These are phyloP conservation scores for Scaptomyza flava DNA, from an alignment of 2,888 invertebrate species.

Conservation along the genomic window DNA sequence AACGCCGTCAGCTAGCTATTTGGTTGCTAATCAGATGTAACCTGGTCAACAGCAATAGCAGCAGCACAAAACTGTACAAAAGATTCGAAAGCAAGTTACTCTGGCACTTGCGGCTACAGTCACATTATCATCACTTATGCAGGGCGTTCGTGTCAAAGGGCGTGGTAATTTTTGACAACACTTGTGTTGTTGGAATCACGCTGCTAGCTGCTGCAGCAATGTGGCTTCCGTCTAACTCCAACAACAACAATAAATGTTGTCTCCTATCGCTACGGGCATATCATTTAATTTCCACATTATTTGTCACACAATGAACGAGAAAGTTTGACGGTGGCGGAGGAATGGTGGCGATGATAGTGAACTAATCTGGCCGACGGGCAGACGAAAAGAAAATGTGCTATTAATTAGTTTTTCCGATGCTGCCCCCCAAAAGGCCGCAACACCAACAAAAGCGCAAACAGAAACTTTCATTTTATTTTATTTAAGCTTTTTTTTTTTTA, in stretches of 20 bases:
- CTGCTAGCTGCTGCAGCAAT: slow-evolving; percentile 51
- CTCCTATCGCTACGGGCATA: slow-evolving; percentile 71
- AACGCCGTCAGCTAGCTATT: background rate
- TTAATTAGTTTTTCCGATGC: slow-evolving; percentile 76
- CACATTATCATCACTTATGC: slow-evolving; percentile 35
- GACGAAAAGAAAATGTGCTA: slow-evolving; percentile 76
- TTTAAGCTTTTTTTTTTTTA: background rate
- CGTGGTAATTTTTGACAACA: slow-evolving; percentile 29
- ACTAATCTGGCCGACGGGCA: slow-evolving; percentile 50
- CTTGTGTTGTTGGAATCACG: slow-evolving; percentile 2
- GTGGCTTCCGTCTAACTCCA: slow-evolving; percentile 58
- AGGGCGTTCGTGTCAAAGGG: slow-evolving; percentile 9
- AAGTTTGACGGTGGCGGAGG: background rate
- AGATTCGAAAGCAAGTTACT: slow-evolving; percentile 23
- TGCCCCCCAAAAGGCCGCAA: slow-evolving; percentile 56
- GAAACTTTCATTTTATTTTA: slow-evolving; percentile 41
- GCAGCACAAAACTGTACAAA: background rate
- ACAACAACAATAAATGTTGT: slow-evolving; percentile 40
- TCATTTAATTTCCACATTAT: slow-evolving; percentile 80
- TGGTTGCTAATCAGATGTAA: slow-evolving; percentile 45
- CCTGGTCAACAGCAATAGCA: slow-evolving; percentile 27
- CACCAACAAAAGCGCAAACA: slow-evolving; percentile 49
- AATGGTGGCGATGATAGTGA: slow-evolving; percentile 13
- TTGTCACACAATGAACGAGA: slow-evolving; percentile 59
- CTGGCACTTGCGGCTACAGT: slow-evolving; percentile 34